phyloP scores from a whole-genome alignment of 2,797 vertebrate genomes.

The Danio tinwini region DNA sequence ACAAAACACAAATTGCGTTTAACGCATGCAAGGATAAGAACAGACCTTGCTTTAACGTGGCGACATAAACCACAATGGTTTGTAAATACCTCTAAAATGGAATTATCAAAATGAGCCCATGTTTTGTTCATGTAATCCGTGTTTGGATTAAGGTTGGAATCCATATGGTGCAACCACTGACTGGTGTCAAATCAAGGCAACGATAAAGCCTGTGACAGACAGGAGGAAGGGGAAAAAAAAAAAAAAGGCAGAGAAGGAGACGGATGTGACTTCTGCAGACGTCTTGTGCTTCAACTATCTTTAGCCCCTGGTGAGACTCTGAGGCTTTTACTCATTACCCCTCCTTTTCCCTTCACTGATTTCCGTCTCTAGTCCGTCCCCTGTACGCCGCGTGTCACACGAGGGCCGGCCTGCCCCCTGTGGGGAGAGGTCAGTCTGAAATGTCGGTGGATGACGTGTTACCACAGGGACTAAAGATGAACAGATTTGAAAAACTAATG shows the following conservation, averaged over 20 bases:
- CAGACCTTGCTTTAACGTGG: neutral
- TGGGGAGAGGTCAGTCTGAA: slow-evolving; percentile 69
- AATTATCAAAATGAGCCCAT: slow-evolving; percentile 15
- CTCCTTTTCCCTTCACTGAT: slow-evolving; percentile 39
- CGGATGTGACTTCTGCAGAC: slow-evolving; percentile 54
- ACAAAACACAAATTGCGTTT: neutral
- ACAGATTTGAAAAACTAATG: slow-evolving; percentile 62
- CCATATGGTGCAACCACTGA: slow-evolving; percentile 1
- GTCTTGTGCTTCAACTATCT: slow-evolving; percentile 64
- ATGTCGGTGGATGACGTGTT: slow-evolving; percentile 68
- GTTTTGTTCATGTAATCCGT: slow-evolving; percentile 27
- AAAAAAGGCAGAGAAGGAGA: neutral
- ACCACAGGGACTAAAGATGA: slow-evolving; percentile 58
- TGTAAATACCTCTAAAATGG: slow-evolving; percentile 10
- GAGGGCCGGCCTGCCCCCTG: slow-evolving; percentile 57
- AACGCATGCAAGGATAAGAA: neutral
- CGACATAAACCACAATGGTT: neutral
- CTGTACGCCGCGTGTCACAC: slow-evolving; percentile 29
- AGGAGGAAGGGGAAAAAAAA: neutral
- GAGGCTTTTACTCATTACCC: slow-evolving; percentile 55
- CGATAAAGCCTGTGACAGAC: neutral
- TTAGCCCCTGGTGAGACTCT: slow-evolving; percentile 58
- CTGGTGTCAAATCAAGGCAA: slow-evolving; percentile 15
- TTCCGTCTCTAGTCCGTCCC: slow-evolving; percentile 39
- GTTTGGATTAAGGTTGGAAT: slow-evolving; percentile 32